phyloP scores from a whole-genome alignment of 2,888 invertebrate genomes.

The Caenorhabditis zanzibari region DNA sequence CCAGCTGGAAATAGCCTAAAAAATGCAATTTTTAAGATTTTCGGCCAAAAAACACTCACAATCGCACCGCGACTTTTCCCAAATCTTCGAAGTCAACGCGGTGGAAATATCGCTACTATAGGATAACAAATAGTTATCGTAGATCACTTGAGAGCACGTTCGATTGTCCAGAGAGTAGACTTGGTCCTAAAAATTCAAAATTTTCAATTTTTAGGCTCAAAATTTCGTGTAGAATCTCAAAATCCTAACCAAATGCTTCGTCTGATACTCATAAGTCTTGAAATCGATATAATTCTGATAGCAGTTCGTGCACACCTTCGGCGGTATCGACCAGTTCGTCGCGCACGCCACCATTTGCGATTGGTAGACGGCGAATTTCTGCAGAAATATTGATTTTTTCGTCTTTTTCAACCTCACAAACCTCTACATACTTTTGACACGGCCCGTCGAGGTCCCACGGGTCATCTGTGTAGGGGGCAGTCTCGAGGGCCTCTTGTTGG shows the following conservation, averaged over 20 bases:
- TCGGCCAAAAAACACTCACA: constrained; percentile 70
- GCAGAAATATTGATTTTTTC: constrained; percentile 14
- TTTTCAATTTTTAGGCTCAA: too few relatives aligned
- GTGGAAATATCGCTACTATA: constrained; percentile 78
- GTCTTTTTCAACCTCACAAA: background rate
- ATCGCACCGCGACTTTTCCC: constrained; percentile 80
- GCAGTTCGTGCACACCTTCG: constrained; percentile 83
- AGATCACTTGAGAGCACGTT: constrained; percentile 81
- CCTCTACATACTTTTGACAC: constrained; percentile 79
- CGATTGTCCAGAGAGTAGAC: constrained; percentile 74
- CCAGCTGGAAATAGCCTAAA: too few relatives aligned
- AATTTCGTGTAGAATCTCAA: too few relatives aligned
- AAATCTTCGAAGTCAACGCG: constrained; percentile 75
- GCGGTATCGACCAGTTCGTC: constrained; percentile 80
- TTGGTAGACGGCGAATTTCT: constrained; percentile 72
- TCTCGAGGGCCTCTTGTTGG: constrained; percentile 14
- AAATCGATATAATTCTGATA: constrained; percentile 78
- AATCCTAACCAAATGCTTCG: constrained; percentile 78
- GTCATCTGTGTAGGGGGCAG: constrained; percentile 63
- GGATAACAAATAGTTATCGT: constrained; percentile 80
- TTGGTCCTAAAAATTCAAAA: constrained; percentile 58
- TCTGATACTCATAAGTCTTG: constrained; percentile 79
- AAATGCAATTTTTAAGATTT: background rate
- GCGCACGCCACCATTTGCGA: constrained; percentile 79
- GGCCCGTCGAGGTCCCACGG: constrained; percentile 81